Conservation (phyloP, 2,888 invertebrate genomes). For the Leptura quadrifasciata region DNA sequence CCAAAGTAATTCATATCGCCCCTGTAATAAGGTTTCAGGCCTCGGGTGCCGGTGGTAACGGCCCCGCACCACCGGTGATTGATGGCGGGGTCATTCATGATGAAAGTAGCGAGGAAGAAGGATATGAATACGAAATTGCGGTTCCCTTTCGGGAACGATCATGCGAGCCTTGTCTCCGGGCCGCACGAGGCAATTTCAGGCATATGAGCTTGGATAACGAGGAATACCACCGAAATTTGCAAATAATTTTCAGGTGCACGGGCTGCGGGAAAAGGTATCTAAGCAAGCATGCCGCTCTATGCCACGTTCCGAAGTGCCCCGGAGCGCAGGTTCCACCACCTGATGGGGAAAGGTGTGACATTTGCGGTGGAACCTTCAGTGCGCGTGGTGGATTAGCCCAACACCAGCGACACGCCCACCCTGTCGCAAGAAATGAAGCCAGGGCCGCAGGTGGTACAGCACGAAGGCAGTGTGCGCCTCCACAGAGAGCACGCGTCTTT, state of each 20-base stretch:
- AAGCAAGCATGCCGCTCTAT: neutral
- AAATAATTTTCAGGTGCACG: neutral
- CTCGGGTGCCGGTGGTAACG: too few species aligned
- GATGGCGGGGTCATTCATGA: too few species aligned
- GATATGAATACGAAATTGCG: too few species aligned
- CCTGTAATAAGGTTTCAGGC: too few species aligned
- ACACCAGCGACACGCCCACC: constrained; percentile 5
- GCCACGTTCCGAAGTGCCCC: constrained; percentile 6
- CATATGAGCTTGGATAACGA: too few species aligned
- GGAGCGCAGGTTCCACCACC: neutral
- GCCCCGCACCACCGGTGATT: too few species aligned
- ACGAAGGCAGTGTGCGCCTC: neutral
- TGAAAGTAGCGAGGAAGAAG: too few species aligned
- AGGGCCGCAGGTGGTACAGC: neutral
- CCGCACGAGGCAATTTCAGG: too few species aligned
- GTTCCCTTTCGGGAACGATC: too few species aligned
- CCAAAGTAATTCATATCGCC: too few species aligned
- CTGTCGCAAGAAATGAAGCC: constrained; percentile 8
- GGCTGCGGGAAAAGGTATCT: neutral
- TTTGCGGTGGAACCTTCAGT: neutral
- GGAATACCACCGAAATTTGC: neutral
- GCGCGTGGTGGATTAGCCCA: neutral
- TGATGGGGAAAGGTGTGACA: too few species aligned
- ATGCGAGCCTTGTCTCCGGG: too few species aligned
- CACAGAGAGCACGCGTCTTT: neutral